A percentile compares a stretch with the other conserved stretches of the same genome.
phyloP scores from a whole-genome alignment of 2,113 vertebrate genomes.

The Rutilus rutilus region DNA sequence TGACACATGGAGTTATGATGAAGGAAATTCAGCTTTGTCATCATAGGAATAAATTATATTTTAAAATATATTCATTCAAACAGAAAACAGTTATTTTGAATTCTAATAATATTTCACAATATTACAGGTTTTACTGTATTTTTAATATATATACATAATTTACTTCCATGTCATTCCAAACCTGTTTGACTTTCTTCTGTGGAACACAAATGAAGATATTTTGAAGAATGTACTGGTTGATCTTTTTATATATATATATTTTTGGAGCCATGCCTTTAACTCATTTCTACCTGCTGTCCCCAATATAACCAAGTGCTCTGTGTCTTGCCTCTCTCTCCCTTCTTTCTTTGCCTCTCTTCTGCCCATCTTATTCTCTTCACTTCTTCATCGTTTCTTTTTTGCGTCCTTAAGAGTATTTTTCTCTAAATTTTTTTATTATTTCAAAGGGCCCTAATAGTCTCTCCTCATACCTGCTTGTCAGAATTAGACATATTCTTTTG shows the following conservation, averaged over 20 bases:
- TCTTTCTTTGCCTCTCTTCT: slow-evolving; percentile 39
- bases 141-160: neutral
- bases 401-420: neutral
- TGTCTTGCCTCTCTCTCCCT: neutral
- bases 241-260: too few relatives aligned
- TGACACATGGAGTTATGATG: neutral
- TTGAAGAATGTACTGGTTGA: too few relatives aligned
- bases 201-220: too few relatives aligned
- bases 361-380: slow-evolving; percentile 43
- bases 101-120: neutral
- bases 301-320: neutral
- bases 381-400: slow-evolving; percentile 45
- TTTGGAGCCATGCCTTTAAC: too few relatives aligned
- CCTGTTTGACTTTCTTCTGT: too few relatives aligned
- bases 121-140: neutral
- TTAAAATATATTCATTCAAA: too few relatives aligned
- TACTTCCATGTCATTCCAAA: too few relatives aligned
- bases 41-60: neutral
- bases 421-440: slow-evolving; percentile 48
- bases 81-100: neutral
- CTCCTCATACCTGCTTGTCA: slow-evolving; percentile 61
- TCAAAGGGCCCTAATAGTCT: slow-evolving; percentile 44
- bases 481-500: slow-evolving; percentile 59
- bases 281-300: neutral
- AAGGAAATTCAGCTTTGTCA: neutral